These are phyloP conservation scores for Larimichthys polyactis DNA, from an alignment of 2,113 vertebrate genomes.

Conservation along the genomic window DNA sequence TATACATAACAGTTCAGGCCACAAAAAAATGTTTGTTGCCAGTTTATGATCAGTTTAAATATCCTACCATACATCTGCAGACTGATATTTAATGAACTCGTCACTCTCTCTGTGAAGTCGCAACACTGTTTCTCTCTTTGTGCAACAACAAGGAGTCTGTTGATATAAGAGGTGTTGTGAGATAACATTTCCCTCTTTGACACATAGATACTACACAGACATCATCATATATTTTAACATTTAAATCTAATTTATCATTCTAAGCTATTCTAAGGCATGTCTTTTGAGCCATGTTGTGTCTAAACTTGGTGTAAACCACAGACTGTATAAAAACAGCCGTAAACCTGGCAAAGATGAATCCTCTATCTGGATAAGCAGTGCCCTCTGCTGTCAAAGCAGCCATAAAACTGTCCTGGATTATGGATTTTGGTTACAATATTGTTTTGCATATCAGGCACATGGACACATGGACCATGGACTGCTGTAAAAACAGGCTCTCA, in stretches of 20 bases:
- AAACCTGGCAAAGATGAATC: background rate
- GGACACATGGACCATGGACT: slow-evolving; percentile 1
- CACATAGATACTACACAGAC: too few relatives aligned
- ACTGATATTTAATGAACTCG: background rate
- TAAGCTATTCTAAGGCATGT: too few relatives aligned
- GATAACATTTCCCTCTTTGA: too few relatives aligned
- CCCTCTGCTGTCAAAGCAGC: slow-evolving; percentile 10
- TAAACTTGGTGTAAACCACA: too few relatives aligned
- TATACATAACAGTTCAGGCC: background rate
- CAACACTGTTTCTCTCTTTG: too few relatives aligned
- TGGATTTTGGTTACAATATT: background rate
- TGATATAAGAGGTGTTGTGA: too few relatives aligned
- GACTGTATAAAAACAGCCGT: too few relatives aligned
- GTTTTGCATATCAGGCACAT: background rate
- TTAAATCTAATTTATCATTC: too few relatives aligned
- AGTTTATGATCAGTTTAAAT: background rate
- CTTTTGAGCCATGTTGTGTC: too few relatives aligned
- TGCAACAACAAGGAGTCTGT: too few relatives aligned
- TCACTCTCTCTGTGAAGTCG: background rate
- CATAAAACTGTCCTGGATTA: background rate
- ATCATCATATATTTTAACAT: too few relatives aligned
- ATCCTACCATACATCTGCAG: background rate
- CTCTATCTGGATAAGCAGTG: background rate
- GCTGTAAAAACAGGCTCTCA: background rate
- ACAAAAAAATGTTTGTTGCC: background rate